Conservation (phyloP, 2,797 vertebrate genomes). For the Anguilla obscura region DNA sequence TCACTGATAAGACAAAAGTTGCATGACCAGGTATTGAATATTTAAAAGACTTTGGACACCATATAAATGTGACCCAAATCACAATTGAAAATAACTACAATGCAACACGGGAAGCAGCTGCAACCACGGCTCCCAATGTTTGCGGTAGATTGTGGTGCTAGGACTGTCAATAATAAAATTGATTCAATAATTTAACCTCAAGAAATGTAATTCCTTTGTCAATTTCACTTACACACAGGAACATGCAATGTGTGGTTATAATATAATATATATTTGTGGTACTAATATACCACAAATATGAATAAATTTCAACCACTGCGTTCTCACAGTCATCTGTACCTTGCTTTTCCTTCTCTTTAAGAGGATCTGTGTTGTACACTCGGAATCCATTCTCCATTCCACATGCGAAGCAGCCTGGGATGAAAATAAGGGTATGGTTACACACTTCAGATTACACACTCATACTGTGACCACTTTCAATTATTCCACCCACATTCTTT, state of each 20-base stretch:
- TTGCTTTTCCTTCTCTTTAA: constrained; percentile 99
- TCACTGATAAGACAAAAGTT: no score
- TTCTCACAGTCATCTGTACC: constrained; percentile 68
- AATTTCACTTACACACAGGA: background rate
- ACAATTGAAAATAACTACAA: background rate
- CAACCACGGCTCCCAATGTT: no score
- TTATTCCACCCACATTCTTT: background rate
- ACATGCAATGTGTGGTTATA: background rate
- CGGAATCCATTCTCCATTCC: constrained; percentile 99
- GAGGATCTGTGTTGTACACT: constrained; percentile 97
- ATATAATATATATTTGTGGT: no score
- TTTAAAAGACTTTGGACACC: background rate
- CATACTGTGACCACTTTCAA: background rate
- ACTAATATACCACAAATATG: background rate
- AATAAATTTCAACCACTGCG: background rate
- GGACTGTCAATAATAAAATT: background rate
- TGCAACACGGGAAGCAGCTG: no score
- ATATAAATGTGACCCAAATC: background rate
- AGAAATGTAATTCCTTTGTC: background rate
- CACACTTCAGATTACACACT: background rate
- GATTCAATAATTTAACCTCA: background rate
- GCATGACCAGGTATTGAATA: no score
- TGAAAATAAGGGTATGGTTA: constrained; percentile 38
- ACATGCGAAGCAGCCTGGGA: constrained; percentile 94
- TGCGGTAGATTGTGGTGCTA: background rate